These are phyloP conservation scores for Callaeas wilsoni DNA, from an alignment of 2,113 vertebrate species.

Conservation along the genomic window DNA sequence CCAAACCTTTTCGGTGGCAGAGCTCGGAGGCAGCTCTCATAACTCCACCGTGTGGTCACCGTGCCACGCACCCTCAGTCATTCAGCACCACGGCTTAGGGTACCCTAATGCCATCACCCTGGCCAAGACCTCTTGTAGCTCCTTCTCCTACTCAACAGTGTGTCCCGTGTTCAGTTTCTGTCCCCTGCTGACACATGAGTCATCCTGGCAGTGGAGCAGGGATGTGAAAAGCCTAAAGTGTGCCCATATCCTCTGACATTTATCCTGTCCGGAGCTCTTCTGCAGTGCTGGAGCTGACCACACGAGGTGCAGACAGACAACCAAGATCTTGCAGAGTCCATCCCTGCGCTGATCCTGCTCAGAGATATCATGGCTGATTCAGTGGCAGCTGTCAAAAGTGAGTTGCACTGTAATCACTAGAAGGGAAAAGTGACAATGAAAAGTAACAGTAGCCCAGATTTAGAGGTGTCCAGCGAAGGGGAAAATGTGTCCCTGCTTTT, in stretches of 20 bases:
- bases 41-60: not conserved
- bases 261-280: not conserved
- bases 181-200: not conserved
- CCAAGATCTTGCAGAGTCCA: not conserved
- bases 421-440: not conserved
- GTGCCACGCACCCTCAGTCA: not conserved
- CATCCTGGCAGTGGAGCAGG: not conserved
- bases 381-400: not conserved
- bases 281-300: not conserved
- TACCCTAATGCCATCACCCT: not conserved
- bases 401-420: not conserved
- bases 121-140: not conserved
- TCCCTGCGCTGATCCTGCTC: not conserved
- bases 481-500: not conserved
- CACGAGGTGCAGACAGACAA: not conserved
- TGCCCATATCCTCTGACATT: not conserved
- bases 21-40: not conserved
- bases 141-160: rapidly evolving
- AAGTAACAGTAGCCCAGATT: not conserved
- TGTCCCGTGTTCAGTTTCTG: not conserved
- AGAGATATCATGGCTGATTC: not conserved
- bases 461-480: not conserved
- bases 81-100: not conserved
- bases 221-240: not conserved
- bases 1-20: not conserved